Evolutionary conservation across 2,113 vertebrate species (phyloP).

Genomic region (Echinops telfairi): DNA sequence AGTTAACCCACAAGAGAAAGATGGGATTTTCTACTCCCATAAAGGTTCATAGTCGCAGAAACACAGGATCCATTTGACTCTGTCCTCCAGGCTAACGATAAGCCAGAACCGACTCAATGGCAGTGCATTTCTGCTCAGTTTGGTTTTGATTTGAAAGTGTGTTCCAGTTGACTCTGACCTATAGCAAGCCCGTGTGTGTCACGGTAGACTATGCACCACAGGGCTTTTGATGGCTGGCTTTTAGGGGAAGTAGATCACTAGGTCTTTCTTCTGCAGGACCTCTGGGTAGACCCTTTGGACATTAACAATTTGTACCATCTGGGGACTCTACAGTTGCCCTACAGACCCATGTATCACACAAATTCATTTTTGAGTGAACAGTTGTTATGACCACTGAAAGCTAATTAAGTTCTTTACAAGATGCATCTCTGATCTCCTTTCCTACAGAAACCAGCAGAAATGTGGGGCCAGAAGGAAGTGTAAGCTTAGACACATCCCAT

Average conservation of each 20-base stretch:
- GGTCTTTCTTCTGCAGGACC: neutral
- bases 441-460: constrained; percentile 26
- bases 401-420: neutral
- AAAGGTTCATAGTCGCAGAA: too few species aligned
- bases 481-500: neutral
- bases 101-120: too few species aligned
- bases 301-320: neutral
- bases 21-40: too few species aligned
- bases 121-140: too few species aligned
- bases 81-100: too few species aligned
- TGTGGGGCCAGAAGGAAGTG: neutral
- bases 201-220: neutral
- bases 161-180: neutral
- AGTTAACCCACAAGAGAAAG: too few species aligned
- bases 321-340: neutral
- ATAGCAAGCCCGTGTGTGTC: neutral
- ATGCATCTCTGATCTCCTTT: neutral
- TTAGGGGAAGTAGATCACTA: neutral
- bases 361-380: constrained; percentile 53
- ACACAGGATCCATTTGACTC: too few species aligned
- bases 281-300: neutral
- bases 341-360: neutral
- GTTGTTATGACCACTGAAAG: constrained; percentile 11
- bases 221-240: neutral
- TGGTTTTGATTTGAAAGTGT: too few species aligned